These are phyloP conservation scores for Rallus crepitans DNA, from an alignment of 2,797 vertebrate genomes.

Conservation along the genomic window DNA sequence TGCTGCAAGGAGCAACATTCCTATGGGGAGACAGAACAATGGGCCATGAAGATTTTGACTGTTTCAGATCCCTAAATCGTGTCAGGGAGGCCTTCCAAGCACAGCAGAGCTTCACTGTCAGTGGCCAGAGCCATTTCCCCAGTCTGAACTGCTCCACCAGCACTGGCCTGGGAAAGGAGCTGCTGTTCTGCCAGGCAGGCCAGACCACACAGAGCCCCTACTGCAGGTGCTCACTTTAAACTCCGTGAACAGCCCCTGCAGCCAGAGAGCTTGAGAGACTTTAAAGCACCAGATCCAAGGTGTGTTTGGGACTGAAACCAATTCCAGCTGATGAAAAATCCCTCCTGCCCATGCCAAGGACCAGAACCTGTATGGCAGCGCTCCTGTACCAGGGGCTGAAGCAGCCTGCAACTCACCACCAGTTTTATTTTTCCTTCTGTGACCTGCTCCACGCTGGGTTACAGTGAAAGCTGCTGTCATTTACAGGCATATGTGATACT, in stretches of 20 bases:
- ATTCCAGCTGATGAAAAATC: not conserved
- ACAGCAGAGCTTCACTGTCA: not conserved
- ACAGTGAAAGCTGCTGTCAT: not conserved
- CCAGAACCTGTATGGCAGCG: not conserved
- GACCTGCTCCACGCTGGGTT: not conserved
- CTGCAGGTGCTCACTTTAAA: not conserved
- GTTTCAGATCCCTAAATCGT: not conserved
- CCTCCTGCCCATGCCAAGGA: not conserved
- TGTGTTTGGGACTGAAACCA: not conserved
- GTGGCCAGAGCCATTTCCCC: not conserved
- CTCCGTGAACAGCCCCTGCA: not conserved
- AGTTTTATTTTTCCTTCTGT: not conserved
- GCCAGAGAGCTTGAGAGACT: not conserved
- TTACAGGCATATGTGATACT: not conserved
- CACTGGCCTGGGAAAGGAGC: rapidly evolving
- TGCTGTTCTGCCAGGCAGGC: not conserved
- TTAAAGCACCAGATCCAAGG: not conserved
- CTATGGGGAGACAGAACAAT: not conserved
- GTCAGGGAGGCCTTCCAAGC: not conserved
- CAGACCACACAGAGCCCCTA: not conserved
- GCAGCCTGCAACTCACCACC: not conserved
- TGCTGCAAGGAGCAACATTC: not conserved
- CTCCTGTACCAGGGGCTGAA: not conserved
- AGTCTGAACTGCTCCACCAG: not conserved
- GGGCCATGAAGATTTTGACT: rapidly evolving